These are phyloP conservation scores for Erythrolamprus reginae DNA, from an alignment of 2,113 vertebrate genomes.

Conservation along the genomic window DNA sequence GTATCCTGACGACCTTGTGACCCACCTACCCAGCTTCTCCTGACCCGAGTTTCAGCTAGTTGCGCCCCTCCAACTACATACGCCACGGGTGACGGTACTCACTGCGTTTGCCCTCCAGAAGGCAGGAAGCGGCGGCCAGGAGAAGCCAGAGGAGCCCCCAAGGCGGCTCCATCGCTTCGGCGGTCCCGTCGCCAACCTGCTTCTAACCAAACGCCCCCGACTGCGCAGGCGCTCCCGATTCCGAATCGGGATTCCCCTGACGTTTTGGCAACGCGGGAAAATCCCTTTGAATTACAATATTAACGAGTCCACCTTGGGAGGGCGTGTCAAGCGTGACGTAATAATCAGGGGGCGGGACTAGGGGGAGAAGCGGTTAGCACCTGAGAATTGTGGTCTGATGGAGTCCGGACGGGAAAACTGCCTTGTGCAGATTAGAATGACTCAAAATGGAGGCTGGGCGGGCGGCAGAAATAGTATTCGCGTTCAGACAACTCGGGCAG, in stretches of 20 bases:
- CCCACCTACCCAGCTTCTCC: background rate
- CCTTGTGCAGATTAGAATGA: background rate
- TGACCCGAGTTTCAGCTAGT: background rate
- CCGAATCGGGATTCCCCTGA: background rate
- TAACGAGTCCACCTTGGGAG: background rate
- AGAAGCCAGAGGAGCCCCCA: background rate
- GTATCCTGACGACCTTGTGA: background rate
- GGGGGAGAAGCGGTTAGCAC: background rate
- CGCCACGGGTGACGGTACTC: background rate
- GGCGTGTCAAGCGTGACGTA: background rate
- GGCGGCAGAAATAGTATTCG: too few species aligned
- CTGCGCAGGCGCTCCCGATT: background rate
- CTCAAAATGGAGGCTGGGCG: background rate
- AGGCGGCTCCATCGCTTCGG: background rate
- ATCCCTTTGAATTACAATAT: rapidly evolving
- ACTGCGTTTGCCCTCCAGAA: background rate
- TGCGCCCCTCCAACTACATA: background rate
- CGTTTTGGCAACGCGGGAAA: background rate
- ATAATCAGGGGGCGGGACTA: background rate
- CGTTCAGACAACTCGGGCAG: background rate
- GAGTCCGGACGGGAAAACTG: background rate
- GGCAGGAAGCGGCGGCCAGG: background rate
- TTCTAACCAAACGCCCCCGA: rapidly evolving
- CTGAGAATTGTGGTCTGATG: too few species aligned
- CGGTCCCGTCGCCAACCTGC: background rate